Conservation (phyloP, 2,888 invertebrate species). For the Xestia rhomboidea region DNA sequence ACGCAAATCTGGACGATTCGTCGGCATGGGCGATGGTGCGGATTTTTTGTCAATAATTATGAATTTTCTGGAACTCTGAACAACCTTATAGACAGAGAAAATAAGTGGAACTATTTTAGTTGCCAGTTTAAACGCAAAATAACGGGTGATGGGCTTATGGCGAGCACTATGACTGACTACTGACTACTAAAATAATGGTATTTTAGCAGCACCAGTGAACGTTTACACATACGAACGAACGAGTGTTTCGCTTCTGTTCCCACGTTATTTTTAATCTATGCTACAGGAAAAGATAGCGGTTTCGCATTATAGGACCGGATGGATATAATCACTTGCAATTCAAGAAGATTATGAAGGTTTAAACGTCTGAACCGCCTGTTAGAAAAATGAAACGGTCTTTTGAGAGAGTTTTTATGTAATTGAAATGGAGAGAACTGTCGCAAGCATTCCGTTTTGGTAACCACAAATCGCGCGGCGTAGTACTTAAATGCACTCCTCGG, state of each 20-base stretch:
- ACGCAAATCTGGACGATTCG: neutral
- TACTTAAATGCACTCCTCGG: constrained; percentile 28
- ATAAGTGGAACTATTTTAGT: too few species aligned
- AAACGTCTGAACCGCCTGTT: constrained; percentile 16
- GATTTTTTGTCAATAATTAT: neutral
- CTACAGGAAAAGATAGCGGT: constrained; percentile 20
- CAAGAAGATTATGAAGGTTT: constrained; percentile 37
- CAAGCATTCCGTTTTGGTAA: constrained; percentile 21
- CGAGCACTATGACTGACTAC: too few species aligned
- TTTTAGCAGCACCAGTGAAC: neutral
- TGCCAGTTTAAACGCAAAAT: neutral
- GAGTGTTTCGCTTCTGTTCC: neutral
- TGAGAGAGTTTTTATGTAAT: constrained; percentile 43
- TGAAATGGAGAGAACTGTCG: constrained; percentile 36
- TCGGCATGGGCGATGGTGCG: neutral
- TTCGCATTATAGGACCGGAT: constrained; percentile 7
- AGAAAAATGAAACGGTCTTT: constrained; percentile 42
- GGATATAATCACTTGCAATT: constrained; percentile 42
- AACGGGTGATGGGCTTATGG: neutral
- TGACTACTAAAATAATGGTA: too few species aligned
- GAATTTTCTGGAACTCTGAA: too few species aligned
- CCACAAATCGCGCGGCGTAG: constrained; percentile 9
- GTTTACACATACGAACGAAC: neutral
- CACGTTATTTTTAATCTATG: constrained; percentile 6
- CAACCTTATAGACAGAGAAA: too few species aligned